phyloP scores from a whole-genome alignment of 2,888 invertebrate genomes.

The Harpalus rubripes region DNA sequence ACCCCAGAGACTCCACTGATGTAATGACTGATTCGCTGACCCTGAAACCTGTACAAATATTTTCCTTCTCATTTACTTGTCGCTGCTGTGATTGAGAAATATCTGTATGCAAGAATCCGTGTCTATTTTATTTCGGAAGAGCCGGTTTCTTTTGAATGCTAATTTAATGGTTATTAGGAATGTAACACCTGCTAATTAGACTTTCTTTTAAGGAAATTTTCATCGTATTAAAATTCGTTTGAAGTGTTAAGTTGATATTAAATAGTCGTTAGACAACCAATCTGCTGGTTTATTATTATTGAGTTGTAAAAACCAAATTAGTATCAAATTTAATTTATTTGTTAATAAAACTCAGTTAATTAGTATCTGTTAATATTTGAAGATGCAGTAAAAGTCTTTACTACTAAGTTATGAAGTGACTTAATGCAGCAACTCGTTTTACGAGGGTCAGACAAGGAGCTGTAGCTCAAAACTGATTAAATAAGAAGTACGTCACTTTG shows the following conservation, averaged over 20 bases:
- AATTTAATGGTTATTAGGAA: conserved; percentile 40
- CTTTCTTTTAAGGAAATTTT: conserved; percentile 35
- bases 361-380: conserved; percentile 42
- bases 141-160: conserved; percentile 3
- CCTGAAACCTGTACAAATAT: background rate
- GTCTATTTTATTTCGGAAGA: background rate
- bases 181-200: conserved; percentile 40
- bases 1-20: background rate
- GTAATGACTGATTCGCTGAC: background rate
- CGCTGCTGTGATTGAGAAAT: background rate
- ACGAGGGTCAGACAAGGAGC: background rate
- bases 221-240: conserved; percentile 37
- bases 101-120: background rate
- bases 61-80: conserved; percentile 10
- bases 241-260: conserved; percentile 43
- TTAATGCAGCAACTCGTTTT: conserved; percentile 31
- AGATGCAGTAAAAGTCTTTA: conserved; percentile 40
- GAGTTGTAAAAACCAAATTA: conserved; percentile 41
- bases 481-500: background rate
- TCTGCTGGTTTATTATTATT: conserved; percentile 33
- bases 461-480: too few relatives aligned
- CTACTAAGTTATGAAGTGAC: conserved; percentile 31
- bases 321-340: conserved; percentile 38
- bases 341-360: conserved; percentile 22
- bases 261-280: conserved; percentile 38